These are phyloP conservation scores for Talpa occidentalis DNA, from an alignment of 2,113 vertebrate species.

Conservation along the genomic window DNA sequence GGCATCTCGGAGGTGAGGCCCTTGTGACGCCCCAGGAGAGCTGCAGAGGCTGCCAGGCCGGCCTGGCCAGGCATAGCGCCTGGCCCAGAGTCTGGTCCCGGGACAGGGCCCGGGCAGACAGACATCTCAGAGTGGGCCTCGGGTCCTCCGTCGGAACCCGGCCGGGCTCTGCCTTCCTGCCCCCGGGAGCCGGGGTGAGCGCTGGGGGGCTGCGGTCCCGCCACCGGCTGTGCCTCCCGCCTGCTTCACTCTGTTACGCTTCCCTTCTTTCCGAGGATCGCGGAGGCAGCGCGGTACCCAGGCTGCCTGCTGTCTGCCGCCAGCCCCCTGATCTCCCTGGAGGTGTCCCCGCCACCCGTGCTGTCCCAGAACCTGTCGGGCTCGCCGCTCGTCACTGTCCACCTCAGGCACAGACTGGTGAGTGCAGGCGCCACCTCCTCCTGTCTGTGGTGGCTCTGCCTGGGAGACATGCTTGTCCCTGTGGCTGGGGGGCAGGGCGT, in stretches of 20 bases:
- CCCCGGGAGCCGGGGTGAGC: too few relatives aligned
- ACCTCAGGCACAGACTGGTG: conserved; percentile 92
- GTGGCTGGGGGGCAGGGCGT: too few relatives aligned
- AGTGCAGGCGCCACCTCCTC: conserved; percentile 76
- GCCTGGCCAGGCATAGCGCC: neutral
- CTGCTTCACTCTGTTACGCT: too few relatives aligned
- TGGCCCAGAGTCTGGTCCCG: neutral
- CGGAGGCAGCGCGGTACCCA: conserved; percentile 86
- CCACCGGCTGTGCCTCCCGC: too few relatives aligned
- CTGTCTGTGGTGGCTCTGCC: too few relatives aligned
- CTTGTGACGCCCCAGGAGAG: neutral
- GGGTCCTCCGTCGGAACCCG: neutral
- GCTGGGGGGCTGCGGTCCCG: too few relatives aligned
- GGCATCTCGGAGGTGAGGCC: neutral
- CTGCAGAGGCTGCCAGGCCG: neutral
- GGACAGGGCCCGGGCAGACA: neutral
- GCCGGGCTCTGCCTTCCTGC: neutral
- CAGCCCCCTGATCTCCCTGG: conserved; percentile 93
- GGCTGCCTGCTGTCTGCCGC: conserved; percentile 89
- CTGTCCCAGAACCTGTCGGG: conserved; percentile 91
- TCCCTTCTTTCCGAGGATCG: conserved; percentile 87
- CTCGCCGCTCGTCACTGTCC: conserved; percentile 92
- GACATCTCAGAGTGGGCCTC: neutral
- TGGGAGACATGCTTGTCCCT: too few relatives aligned
- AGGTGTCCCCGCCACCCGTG: conserved; percentile 91